Conservation (phyloP, 2,113 vertebrate genomes). For the Orycteropus afer region DNA sequence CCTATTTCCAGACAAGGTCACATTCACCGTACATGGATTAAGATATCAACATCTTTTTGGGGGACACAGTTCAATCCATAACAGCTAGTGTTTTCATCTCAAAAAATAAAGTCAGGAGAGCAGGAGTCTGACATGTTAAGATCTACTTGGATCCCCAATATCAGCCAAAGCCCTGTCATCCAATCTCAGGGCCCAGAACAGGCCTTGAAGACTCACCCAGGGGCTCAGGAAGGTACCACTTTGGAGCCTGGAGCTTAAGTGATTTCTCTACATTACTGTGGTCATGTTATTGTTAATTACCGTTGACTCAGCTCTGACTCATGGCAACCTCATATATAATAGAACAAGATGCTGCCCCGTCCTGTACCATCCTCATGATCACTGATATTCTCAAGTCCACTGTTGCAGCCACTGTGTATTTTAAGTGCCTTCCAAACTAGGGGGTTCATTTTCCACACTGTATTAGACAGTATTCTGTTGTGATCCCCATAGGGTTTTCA, state of each 20-base stretch:
- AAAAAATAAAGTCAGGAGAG: neutral
- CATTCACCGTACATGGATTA: neutral
- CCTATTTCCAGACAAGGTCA: neutral
- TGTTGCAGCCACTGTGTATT: neutral
- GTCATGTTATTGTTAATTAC: neutral
- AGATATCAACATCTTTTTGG: neutral
- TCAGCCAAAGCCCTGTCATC: neutral
- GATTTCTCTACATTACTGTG: neutral
- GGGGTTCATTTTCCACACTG: too few relatives aligned
- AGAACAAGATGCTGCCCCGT: neutral
- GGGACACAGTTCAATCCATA: neutral
- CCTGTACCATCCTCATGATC: neutral
- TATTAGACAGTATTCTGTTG: too few relatives aligned
- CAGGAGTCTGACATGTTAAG: neutral
- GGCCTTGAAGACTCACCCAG: rapidly evolving
- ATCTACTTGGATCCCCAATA: rapidly evolving
- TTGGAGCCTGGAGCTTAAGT: rapidly evolving
- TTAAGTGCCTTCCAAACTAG: neutral
- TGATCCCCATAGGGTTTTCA: too few relatives aligned
- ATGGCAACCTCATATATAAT: neutral
- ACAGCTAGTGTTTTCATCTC: neutral
- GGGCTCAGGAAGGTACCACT: neutral
- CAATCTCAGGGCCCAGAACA: neutral
- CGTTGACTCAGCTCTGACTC: neutral
- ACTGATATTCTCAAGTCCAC: neutral